Evolutionary conservation across 2,113 vertebrate genomes (phyloP), one percentile per base, ranked within the genome.

Genomic region (Rhombomys opimus): DNA sequence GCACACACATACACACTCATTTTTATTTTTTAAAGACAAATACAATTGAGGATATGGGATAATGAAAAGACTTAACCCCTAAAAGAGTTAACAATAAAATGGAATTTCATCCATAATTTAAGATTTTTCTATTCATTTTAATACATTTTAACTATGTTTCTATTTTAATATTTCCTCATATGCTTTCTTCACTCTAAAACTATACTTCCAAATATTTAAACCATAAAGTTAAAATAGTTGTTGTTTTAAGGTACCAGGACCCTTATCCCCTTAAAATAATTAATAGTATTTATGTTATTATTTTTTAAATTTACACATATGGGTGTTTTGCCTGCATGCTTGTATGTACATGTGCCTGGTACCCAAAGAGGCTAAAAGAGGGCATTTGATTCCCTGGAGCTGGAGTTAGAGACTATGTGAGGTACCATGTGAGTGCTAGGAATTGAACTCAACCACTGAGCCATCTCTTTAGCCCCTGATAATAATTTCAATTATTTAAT

Each of bases 121-220:
- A 13, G 41, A 61, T 85, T 87, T 92, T 72, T 15, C 67, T 80
- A 72, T 50, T 96, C 17, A 70, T 63, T 91, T 13, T n/a, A 86
- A 81, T 77, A 82, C 2, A 82, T 70, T 85, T 92, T 80, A 68
- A 89, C 6, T 18, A 81, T 85, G 73, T 95, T 93, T 92, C 2
- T 73, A 52, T 65, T 52, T 93, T 86, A 46, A 94, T 72, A 57
- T 68, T 93, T 94, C 72, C 38, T 85, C 20, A 68, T 76, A 84
- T 38, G 25, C 2, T 63, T 57, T 77, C 17, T 78, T 91, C 78
- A 89, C 61, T 81, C 57, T 94, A 93, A 93, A 89, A 75, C 57
- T 75, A 90, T 75, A 38, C 50, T 76, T 57, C 73, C 80, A 84
- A 84, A 70, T 87, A 95, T 50, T 95, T 57, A 94, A 95, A 68